Conservation (phyloP, 2,797 vertebrate genomes). For the Sandelia bainsii region DNA sequence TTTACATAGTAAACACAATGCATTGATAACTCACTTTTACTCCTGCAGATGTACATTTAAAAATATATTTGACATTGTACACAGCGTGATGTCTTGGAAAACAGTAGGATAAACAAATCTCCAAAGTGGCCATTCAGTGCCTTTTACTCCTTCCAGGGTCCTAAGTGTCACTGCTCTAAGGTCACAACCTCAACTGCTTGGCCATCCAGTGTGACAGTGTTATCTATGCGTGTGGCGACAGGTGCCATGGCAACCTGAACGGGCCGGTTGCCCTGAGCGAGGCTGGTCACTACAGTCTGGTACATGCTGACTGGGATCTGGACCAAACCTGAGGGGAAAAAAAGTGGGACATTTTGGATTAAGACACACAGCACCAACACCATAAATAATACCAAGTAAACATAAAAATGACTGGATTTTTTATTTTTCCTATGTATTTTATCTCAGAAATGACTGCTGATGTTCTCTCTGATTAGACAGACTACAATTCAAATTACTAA, state of each 20-base stretch:
- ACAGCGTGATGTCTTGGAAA: conserved; percentile 65
- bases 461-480: too few relatives aligned
- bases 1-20: conserved; percentile 84
- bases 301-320: conserved; percentile 99
- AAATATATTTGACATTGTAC: conserved; percentile 83
- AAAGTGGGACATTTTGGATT: neutral
- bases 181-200: conserved; percentile 98
- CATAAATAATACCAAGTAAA: neutral
- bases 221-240: conserved; percentile 94
- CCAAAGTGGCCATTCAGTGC: conserved; percentile 60
- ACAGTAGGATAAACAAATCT: conserved; percentile 59
- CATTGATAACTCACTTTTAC: conserved; percentile 66
- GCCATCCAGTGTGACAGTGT: conserved; percentile 94
- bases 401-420: neutral
- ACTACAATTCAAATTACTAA: too few relatives aligned
- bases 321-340: conserved; percentile 88
- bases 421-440: neutral
- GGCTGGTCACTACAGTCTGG: conserved; percentile 98
- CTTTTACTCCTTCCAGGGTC: conserved; percentile 51
- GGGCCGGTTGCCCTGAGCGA: conserved; percentile 95
- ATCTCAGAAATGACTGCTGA: neutral
- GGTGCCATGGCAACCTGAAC: conserved; percentile 99
- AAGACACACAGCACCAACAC: neutral
- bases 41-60: conserved; percentile 77
- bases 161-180: conserved; percentile 90